Conservation (phyloP, 2,888 invertebrate species). For the Aleiodes testaceus region DNA sequence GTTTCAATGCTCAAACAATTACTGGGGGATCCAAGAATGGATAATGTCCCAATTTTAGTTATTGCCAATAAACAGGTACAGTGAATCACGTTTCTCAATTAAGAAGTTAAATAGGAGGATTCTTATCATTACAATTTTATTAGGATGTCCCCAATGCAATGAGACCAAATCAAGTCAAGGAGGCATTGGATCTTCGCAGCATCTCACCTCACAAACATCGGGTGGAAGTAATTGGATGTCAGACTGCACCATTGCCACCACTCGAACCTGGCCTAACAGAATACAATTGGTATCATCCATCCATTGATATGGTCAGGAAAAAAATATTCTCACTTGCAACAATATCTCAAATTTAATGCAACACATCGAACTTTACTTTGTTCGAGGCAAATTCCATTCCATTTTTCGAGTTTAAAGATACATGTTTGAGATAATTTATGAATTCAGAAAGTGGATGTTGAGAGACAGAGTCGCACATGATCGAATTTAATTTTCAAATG, state of each 20-base stretch:
- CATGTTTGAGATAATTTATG: conserved; percentile 38
- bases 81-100: background rate
- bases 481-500: conserved; percentile 39
- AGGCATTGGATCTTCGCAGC: conserved; percentile 69
- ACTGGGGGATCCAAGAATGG: conserved; percentile 69
- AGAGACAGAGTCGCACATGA: conserved; percentile 47
- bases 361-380: conserved; percentile 13
- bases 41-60: conserved; percentile 69
- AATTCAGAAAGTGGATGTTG: conserved; percentile 16
- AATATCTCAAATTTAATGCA: conserved; percentile 49
- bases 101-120: background rate
- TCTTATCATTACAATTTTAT: conserved; percentile 32
- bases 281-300: conserved; percentile 59
- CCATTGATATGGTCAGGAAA: conserved; percentile 60
- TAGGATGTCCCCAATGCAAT: conserved; percentile 67
- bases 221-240: conserved; percentile 68
- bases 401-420: conserved; percentile 3
- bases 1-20: conserved; percentile 68
- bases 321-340: conserved; percentile 63
- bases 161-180: conserved; percentile 66
- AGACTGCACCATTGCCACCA: conserved; percentile 61
- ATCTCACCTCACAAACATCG: conserved; percentile 69
- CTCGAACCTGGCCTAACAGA: conserved; percentile 47
- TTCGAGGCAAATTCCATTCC: background rate
- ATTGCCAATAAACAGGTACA: conserved; percentile 71